phyloP scores from a whole-genome alignment of 2,113 vertebrate genomes.

The Cacatua alba region DNA sequence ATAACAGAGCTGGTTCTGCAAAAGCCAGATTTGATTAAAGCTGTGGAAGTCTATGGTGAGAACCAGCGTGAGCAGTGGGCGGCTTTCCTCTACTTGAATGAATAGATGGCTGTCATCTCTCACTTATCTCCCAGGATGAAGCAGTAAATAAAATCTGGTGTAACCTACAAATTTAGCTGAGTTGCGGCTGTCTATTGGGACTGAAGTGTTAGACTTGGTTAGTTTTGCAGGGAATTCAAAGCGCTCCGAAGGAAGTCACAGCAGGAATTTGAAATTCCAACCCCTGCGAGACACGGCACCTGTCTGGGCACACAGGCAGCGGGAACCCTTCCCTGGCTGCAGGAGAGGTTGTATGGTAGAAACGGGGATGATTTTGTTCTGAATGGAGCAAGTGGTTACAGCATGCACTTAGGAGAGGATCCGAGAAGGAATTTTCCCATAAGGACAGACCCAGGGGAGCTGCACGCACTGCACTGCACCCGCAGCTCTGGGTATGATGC shows the following conservation, averaged over 20 bases:
- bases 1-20: not conserved
- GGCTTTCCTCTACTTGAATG: conserved; percentile 68
- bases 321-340: not conserved
- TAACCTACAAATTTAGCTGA: conserved; percentile 71
- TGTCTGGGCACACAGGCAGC: not conserved
- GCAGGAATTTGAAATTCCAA: not conserved
- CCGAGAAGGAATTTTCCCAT: fast-evolving
- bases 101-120: conserved; percentile 73
- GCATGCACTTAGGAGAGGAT: not conserved
- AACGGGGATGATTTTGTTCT: not conserved
- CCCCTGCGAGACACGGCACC: not conserved
- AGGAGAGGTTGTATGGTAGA: not conserved
- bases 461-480: fast-evolving
- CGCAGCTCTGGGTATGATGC: not conserved
- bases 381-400: not conserved
- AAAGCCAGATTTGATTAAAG: not conserved
- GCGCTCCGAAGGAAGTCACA: not conserved
- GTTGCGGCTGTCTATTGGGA: conserved; percentile 60
- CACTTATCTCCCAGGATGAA: conserved; percentile 63
- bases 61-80: conserved; percentile 14
- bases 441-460: not conserved
- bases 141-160: conserved; percentile 78
- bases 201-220: conserved; percentile 41
- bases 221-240: not conserved
- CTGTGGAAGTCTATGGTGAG: not conserved